Base-by-base conservation (phyloP, 2,113 vertebrate species). In the Entomyzon cyanotis region DNA sequence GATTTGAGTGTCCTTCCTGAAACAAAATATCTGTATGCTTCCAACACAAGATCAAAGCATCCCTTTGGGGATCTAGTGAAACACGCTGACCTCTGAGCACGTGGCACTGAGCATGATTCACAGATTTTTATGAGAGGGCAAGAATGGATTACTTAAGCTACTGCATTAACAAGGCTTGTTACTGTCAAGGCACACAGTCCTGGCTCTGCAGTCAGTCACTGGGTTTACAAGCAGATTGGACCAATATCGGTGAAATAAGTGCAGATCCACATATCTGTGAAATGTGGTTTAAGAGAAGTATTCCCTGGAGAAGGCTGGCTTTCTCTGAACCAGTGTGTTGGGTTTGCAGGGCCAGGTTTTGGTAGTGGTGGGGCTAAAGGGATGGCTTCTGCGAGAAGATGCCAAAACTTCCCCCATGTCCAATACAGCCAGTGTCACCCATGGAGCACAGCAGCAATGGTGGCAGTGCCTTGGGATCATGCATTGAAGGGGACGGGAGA, bases 401-500 rank as follows among this genome's bases (percentile, higher is more conserved):
- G 27, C 6, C 50, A 64, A 47, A 76, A 31, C 19, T 39, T 90
- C 13, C 11, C 18, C 11, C 7, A 0, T 60, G 39, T 71, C 39
- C 3, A 1, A 5, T 8, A 25, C 4, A 58, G 8, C 20, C 6
- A 11, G 6, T 67, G 23, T 28, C 23, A 52, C 22, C 19, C 11
- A 2, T 5, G 20, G 47, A 81, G 5, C 23, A 30, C 35, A 5
- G 33, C 49, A 27, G 47, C 0, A 0, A 16, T 1, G 2, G 28
- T 80, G n/a, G 69, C 15, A 28, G 12, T 9, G 4, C 42, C 49
- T 52, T 46, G 49, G 25, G 17, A 22, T 41, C 13, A 28, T 1
- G 1, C 16, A 8, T 42, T 42, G 33, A 19, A 52, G 25, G 15
- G 75, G 18, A 3, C 3, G 12, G 20, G n/a, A 53, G 24, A n/a